Evolutionary conservation across 2,888 invertebrate genomes (phyloP).

Genomic region (Entomobrya multifasciata): DNA sequence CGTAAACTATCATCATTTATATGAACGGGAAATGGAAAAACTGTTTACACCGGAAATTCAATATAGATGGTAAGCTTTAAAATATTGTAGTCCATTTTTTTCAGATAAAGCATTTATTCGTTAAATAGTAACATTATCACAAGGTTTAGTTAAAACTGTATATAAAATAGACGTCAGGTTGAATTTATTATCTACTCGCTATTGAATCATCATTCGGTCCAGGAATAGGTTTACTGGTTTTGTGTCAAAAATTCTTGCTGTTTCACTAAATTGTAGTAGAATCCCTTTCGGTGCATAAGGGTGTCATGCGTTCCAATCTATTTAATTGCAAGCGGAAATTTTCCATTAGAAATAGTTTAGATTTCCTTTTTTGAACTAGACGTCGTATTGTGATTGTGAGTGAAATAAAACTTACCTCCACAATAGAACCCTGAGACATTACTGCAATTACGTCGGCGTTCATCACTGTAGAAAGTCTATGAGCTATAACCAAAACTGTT

Average conservation of each 20-base stretch:
- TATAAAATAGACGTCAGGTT: not conserved
- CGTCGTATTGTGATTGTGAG: too few relatives aligned
- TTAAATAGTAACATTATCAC: conserved; percentile 25
- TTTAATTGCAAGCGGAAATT: not conserved
- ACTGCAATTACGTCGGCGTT: conserved; percentile 96
- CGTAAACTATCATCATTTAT: conserved; percentile 76
- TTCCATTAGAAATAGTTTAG: too few relatives aligned
- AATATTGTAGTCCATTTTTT: not conserved
- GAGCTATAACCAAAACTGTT: conserved; percentile 97
- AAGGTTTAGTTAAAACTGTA: not conserved
- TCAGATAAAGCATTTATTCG: conserved; percentile 12
- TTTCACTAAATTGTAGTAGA: conserved; percentile 92
- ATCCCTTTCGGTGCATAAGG: conserved; percentile 88
- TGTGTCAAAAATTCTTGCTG: conserved; percentile 84
- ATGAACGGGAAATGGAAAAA: conserved; percentile 70
- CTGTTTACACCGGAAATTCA: conserved; percentile 68
- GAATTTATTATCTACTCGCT: not conserved
- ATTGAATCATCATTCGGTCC: not conserved
- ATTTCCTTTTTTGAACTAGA: too few relatives aligned
- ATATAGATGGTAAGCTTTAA: conserved; percentile 70
- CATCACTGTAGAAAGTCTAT: conserved; percentile 93
- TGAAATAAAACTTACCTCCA: conserved; percentile 91
- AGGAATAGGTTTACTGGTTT: not conserved
- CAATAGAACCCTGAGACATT: conserved; percentile 90
- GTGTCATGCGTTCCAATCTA: conserved; percentile 92